Evolutionary conservation across 2,113 vertebrate species (phyloP).

Genomic region (Pangasianodon hypophthalmus): DNA sequence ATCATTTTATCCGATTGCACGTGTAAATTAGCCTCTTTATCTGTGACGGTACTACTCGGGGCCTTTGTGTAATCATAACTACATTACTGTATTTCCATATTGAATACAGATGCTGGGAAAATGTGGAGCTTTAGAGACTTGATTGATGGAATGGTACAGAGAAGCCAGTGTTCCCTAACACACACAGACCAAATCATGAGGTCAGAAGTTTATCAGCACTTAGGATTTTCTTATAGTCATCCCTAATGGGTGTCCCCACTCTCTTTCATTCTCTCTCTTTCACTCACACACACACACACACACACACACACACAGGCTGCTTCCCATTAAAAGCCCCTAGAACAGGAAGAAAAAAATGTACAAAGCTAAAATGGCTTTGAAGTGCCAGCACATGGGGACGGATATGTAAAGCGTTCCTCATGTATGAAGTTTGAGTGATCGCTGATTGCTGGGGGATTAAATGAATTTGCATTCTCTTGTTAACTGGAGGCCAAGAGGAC

Average conservation of each 20-base stretch:
- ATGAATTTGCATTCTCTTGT: conserved; percentile 31
- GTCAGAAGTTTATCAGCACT: not conserved
- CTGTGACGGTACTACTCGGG: not conserved
- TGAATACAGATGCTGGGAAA: not conserved
- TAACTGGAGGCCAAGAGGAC: conserved; percentile 22
- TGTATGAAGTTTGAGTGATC: conserved; percentile 16
- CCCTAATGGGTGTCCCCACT: not conserved
- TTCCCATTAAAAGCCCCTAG: not conserved
- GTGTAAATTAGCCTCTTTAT: not conserved
- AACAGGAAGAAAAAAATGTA: not conserved
- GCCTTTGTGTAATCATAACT: not conserved
- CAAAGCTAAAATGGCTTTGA: conserved; percentile 9
- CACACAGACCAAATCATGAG: not conserved
- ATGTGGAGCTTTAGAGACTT: not conserved
- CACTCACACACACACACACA: not conserved
- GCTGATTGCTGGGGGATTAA: conserved; percentile 35
- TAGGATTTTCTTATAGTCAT: not conserved
- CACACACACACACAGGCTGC: not conserved
- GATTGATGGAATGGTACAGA: not conserved
- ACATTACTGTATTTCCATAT: not conserved
- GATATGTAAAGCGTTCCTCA: conserved; percentile 17
- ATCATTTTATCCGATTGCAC: not conserved
- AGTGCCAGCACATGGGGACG: not conserved
- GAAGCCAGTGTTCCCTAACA: not conserved
- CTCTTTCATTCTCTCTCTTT: not conserved